A percentile compares a stretch with the other conserved stretches of the same genome.
phyloP scores from a whole-genome alignment of 2,113 vertebrate genomes.

The Rafetus swinhoei region DNA sequence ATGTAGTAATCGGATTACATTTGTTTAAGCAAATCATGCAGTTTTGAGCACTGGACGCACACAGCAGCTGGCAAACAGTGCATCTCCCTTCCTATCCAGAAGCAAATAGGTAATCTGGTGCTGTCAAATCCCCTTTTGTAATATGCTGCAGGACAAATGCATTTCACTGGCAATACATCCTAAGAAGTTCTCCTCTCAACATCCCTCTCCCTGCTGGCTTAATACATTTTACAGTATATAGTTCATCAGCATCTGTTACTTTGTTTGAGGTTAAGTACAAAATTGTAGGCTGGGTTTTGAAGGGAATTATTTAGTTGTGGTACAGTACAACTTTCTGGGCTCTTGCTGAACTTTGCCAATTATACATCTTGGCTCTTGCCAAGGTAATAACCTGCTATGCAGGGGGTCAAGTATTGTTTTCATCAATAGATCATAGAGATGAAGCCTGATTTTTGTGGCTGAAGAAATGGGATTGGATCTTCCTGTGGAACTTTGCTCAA shows the following conservation, averaged over 20 bases:
- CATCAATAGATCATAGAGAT: background rate
- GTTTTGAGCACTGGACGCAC: background rate
- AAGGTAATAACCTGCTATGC: background rate
- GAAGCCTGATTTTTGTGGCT: background rate
- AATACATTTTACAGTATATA: background rate
- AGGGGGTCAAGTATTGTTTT: too few species aligned
- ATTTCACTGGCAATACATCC: background rate
- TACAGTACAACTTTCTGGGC: too few species aligned
- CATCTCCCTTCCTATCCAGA: background rate
- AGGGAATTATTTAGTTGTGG: accelerated
- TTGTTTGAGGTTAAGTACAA: accelerated
- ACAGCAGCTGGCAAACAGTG: background rate
- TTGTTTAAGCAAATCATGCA: background rate
- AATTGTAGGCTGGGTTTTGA: background rate
- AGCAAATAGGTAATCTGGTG: background rate
- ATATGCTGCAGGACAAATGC: background rate
- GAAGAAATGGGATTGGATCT: background rate
- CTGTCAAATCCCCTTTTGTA: background rate
- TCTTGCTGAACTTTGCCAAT: accelerated
- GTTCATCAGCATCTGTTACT: accelerated
- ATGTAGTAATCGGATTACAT: background rate
- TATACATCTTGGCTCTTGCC: background rate
- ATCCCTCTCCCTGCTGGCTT: background rate
- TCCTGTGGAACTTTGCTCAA: background rate
- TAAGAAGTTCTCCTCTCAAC: background rate